Conservation (phyloP, 2,113 vertebrate species). For the Neogale vison region DNA sequence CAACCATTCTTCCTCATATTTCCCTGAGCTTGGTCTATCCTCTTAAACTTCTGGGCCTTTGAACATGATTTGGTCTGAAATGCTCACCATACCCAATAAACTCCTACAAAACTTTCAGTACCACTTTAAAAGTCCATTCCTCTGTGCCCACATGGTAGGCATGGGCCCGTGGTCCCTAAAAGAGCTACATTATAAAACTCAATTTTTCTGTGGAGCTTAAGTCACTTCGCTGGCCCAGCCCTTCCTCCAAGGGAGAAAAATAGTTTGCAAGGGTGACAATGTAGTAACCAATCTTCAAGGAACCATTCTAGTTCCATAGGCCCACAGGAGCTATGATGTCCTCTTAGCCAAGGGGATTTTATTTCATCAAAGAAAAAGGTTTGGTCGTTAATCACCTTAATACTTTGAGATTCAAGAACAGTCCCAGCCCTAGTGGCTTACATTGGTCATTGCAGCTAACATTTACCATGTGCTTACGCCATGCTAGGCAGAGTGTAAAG, state of each 20-base stretch:
- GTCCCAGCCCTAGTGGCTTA: not conserved
- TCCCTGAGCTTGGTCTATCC: not conserved
- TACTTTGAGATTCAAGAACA: constrained; percentile 18
- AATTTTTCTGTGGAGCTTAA: not conserved
- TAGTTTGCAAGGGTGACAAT: not conserved
- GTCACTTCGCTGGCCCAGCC: not conserved
- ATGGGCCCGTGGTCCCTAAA: not conserved
- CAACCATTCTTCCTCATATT: not conserved
- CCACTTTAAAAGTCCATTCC: not conserved
- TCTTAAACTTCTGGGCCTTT: not conserved
- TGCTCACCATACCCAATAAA: not conserved
- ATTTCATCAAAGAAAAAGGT: not conserved
- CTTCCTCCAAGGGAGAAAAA: not conserved
- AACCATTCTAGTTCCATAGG: not conserved
- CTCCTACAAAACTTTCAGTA: not conserved
- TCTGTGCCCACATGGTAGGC: not conserved
- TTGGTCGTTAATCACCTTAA: not conserved
- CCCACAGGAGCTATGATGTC: not conserved
- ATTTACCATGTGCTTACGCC: constrained; percentile 3
- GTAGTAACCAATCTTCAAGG: not conserved
- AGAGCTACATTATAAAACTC: not conserved
- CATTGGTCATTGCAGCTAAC: not conserved
- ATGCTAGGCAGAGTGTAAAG: not conserved
- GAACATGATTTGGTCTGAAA: not conserved
- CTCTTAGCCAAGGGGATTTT: not conserved